Evolutionary conservation across 1,140 invertebrate species (phyloP).

Genomic region (Hormaphis cornu): DNA sequence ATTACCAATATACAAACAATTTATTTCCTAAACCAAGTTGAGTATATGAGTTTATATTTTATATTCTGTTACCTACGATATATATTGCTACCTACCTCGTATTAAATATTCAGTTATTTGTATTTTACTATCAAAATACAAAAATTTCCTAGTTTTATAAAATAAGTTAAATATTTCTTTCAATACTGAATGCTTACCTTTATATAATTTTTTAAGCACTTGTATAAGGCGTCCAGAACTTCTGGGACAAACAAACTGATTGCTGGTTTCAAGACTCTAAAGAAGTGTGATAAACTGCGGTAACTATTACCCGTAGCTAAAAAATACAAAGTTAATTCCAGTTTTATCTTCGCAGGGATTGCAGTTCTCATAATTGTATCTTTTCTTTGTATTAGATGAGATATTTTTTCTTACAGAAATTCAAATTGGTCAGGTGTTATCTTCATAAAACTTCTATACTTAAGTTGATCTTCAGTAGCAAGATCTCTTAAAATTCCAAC

Average conservation of each 20-base stretch:
- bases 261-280: background rate
- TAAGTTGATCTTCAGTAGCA: background rate
- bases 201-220: background rate
- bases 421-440: background rate
- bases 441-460: background rate
- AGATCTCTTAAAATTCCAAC: background rate
- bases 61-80: too few relatives aligned
- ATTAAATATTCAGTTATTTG: too few relatives aligned
- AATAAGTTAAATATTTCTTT: too few relatives aligned
- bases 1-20: too few relatives aligned
- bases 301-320: background rate
- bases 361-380: conserved; percentile 1
- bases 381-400: background rate
- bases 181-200: background rate
- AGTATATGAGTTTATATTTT: too few relatives aligned
- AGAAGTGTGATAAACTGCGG: background rate
- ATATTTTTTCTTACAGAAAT: background rate
- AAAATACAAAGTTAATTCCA: background rate
- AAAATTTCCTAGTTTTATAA: too few relatives aligned
- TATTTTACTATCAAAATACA: too few relatives aligned
- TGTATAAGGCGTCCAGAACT: background rate
- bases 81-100: too few relatives aligned
- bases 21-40: too few relatives aligned
- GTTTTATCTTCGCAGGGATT: background rate
- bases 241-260: background rate